Evolutionary conservation across 2,113 vertebrate genomes (phyloP), one percentile per base, ranked within the genome.

Genomic region (Alethe diademata): DNA sequence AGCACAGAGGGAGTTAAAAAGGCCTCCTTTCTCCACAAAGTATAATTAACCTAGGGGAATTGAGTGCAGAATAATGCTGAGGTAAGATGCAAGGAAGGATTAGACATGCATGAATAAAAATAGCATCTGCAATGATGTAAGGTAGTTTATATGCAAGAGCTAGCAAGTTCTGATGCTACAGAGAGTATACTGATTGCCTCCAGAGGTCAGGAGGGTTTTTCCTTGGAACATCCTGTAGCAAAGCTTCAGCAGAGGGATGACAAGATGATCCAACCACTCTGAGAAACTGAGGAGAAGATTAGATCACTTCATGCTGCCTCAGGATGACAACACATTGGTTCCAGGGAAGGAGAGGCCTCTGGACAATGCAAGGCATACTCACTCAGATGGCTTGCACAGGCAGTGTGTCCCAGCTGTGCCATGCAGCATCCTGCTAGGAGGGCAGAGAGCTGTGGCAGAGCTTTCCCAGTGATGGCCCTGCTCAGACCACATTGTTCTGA

Each of bases 81-180:
- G 92, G 89, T 95, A 96, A 93, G 80, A 91, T 75, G 24, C 75
- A 94, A 90, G 82, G 79, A 88, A 92, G 86, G 61, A 92, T 97
- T 94, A 96, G 95, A 94, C 69, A 91, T 65, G 79, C 88, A 88
- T 78, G 90, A 95, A 83, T 90, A 93, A 96, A 96, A 97, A 96
- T 90, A 96, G 75, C 82, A 93, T 88, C 76, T 81, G 79, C 92
- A 86, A 28, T 67, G 94, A 88, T 86, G 75, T 74, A 74, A 96
- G 56, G 67, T 96, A 86, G 56, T 93, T 93, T 88, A 74, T 95
- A 93, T 93, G 75, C 88, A 95, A 93, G 90, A 88, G 82, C 86
- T 86, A 80, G 72, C 82, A 86, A 90, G 92, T 91, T 90, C 78
- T 92, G 65, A 29, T 75, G 86, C 88, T 96, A 88, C 90, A 92